phyloP scores from a whole-genome alignment of 2,888 invertebrate genomes.

The Mimachlamys varia region DNA sequence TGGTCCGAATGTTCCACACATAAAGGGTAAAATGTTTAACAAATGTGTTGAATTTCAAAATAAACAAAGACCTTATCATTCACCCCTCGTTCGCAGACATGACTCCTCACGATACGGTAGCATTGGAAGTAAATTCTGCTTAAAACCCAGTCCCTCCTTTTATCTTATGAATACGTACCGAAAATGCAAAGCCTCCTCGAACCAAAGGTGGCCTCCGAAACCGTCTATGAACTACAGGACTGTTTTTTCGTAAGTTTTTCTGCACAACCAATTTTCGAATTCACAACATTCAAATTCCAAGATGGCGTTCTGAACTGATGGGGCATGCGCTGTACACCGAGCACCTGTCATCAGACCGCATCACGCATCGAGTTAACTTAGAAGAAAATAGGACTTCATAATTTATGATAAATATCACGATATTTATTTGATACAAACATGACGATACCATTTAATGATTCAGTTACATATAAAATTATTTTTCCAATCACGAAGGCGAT shows the following conservation, averaged over 20 bases:
- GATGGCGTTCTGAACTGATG: constrained; percentile 49
- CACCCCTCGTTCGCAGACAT: background rate
- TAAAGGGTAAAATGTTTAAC: background rate
- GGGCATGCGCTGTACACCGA: constrained; percentile 48
- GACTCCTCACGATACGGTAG: background rate
- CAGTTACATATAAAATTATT: background rate
- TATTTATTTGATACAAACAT: background rate
- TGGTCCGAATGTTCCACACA: background rate
- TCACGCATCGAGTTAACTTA: constrained; percentile 28
- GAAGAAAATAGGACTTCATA: background rate
- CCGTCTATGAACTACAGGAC: background rate
- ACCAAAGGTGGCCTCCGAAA: constrained; percentile 61
- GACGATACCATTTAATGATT: background rate
- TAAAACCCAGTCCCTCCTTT: background rate
- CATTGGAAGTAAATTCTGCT: background rate
- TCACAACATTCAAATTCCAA: constrained; percentile 45
- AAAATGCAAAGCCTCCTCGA: constrained; percentile 61
- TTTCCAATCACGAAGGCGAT: background rate
- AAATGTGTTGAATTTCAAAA: constrained; percentile 7
- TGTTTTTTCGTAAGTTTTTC: background rate
- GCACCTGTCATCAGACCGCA: constrained; percentile 52
- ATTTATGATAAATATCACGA: background rate
- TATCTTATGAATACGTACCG: constrained; percentile 55
- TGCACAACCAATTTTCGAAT: constrained; percentile 31
- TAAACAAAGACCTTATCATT: constrained; percentile 34